These are phyloP conservation scores for Chaetodon trifasciatus DNA, from an alignment of 2,797 vertebrate genomes.

Conservation along the genomic window DNA sequence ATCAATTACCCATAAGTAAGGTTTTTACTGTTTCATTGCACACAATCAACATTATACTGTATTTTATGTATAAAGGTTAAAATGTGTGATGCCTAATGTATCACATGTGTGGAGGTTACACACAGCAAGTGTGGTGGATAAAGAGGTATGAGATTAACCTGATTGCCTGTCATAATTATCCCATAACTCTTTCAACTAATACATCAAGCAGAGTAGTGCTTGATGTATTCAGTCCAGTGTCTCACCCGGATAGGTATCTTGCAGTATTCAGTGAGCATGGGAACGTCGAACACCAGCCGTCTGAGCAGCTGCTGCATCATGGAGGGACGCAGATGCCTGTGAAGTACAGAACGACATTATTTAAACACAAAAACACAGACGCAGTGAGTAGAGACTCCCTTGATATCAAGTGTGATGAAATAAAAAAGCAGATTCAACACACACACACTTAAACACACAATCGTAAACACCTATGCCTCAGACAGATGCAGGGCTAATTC, in stretches of 20 bases:
- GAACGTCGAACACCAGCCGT: conserved; percentile 97
- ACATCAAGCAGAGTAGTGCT: conserved; percentile 18
- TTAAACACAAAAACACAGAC: background rate
- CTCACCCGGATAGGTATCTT: conserved; percentile 95
- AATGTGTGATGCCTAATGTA: background rate
- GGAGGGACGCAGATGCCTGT: conserved; percentile 94
- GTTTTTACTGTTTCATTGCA: no score
- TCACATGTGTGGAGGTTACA: background rate
- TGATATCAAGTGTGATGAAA: no score
- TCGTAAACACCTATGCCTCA: background rate
- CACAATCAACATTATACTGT: background rate
- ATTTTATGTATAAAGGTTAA: background rate
- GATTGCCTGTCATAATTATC: conserved; percentile 22
- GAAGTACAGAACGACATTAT: conserved; percentile 12
- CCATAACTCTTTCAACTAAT: background rate
- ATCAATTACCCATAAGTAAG: background rate
- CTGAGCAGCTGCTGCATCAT: conserved; percentile 97
- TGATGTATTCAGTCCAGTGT: background rate
- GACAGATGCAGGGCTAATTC: background rate
- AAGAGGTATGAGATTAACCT: background rate
- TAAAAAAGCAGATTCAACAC: background rate
- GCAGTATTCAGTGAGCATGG: conserved; percentile 95
- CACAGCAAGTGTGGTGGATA: conserved; percentile 1
- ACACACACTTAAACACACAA: no score
- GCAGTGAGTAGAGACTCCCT: background rate